A percentile compares a stretch with the other conserved stretches of the same genome.
These are phyloP conservation scores for Dasypogon diadema DNA, from an alignment of 2,888 invertebrate genomes.

Conservation along the genomic window DNA sequence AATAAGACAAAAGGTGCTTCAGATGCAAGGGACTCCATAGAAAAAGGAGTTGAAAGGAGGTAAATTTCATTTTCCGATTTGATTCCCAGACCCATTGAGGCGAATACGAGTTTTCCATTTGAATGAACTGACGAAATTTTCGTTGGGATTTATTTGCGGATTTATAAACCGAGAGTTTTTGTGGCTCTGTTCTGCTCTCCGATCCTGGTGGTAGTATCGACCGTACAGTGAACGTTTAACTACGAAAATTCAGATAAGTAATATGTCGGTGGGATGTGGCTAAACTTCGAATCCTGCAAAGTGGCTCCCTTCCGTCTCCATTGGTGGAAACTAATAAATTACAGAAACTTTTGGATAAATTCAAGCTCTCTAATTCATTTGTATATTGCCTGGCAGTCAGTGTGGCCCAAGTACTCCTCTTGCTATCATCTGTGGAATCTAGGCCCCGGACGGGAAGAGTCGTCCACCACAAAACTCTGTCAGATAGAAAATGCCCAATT, in stretches of 20 bases:
- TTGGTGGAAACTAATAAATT: conserved; percentile 15
- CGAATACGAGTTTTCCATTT: conserved; percentile 3
- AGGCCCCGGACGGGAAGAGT: not conserved
- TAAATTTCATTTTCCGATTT: conserved; percentile 3
- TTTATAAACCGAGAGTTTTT: not conserved
- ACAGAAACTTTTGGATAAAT: conserved; percentile 14
- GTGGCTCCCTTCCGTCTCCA: not conserved
- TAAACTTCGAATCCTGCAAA: not conserved
- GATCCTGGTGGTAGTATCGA: not conserved
- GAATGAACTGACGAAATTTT: conserved; percentile 1
- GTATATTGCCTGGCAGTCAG: not conserved
- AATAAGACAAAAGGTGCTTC: not conserved
- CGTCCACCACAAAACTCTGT: not conserved
- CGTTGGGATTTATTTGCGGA: not conserved
- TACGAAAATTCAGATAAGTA: conserved; percentile 26
- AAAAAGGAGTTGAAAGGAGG: not conserved
- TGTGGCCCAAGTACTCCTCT: not conserved
- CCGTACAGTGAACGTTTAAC: not conserved
- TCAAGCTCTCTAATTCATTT: conserved; percentile 19
- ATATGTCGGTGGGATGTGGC: not conserved
- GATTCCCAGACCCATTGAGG: not conserved
- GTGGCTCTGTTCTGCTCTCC: not conserved
- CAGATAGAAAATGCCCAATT: conserved; percentile 41
- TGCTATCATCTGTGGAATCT: not conserved
- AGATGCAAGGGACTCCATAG: not conserved